Conservation (phyloP, 2,888 invertebrate genomes). For the Aphodius sticticus region DNA sequence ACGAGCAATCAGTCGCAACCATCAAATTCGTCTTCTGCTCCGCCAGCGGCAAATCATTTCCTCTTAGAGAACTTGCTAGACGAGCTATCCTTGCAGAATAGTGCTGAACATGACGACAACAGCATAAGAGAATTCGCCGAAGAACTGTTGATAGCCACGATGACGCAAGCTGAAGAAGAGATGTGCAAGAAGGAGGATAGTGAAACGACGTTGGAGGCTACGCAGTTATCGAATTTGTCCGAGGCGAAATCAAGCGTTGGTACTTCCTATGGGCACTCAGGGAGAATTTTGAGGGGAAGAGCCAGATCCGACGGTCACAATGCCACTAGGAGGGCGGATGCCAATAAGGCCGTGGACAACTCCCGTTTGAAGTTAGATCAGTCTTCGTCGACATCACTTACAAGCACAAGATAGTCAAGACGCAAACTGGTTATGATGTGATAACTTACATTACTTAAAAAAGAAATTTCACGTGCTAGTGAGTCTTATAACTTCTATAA, state of each 20-base stretch:
- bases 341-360: slow-evolving; percentile 45
- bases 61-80: slow-evolving; percentile 56
- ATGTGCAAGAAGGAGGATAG: slow-evolving; percentile 14
- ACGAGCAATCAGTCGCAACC: slow-evolving; percentile 53
- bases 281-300: slow-evolving; percentile 52
- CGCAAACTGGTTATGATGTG: slow-evolving; percentile 27
- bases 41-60: slow-evolving; percentile 56
- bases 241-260: slow-evolving; percentile 19
- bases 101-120: slow-evolving; percentile 65
- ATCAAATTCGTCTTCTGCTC: slow-evolving; percentile 47
- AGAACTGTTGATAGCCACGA: slow-evolving; percentile 66
- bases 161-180: slow-evolving; percentile 32
- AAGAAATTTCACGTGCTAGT: slow-evolving; percentile 12
- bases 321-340: slow-evolving; percentile 55
- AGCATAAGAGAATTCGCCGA: slow-evolving; percentile 75
- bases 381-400: neutral
- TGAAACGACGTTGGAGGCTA: slow-evolving; percentile 20
- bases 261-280: slow-evolving; percentile 41
- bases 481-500: neutral
- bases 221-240: slow-evolving; percentile 25
- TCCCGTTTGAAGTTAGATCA: slow-evolving; percentile 4
- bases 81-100: slow-evolving; percentile 65
- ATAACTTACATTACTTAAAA: slow-evolving; percentile 21
- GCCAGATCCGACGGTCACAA: slow-evolving; percentile 56
- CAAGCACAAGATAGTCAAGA: slow-evolving; percentile 15